Conservation (phyloP, 2,888 invertebrate species). For the Plutella xylostella region DNA sequence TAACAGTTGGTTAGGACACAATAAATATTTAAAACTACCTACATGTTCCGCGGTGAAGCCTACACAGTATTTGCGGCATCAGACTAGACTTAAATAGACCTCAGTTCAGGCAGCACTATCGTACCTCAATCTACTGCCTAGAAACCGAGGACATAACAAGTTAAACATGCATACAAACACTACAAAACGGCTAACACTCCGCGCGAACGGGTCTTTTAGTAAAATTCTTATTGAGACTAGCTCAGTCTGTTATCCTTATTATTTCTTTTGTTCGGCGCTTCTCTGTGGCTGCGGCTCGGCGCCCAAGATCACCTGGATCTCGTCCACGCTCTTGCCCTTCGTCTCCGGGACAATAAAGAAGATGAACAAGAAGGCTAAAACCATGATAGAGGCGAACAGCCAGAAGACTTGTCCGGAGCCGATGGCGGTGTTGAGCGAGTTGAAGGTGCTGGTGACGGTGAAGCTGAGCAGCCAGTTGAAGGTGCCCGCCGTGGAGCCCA, state of each 20-base stretch:
- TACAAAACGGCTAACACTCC: too few species aligned
- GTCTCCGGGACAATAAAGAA: slow-evolving; percentile 76
- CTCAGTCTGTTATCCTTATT: slow-evolving; percentile 36
- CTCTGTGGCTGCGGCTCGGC: slow-evolving; percentile 29
- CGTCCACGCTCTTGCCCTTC: slow-evolving; percentile 77
- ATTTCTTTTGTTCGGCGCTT: slow-evolving; percentile 1
- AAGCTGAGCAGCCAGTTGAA: slow-evolving; percentile 88
- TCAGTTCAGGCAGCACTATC: too few species aligned
- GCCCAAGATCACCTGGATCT: slow-evolving; percentile 69
- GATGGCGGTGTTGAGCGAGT: slow-evolving; percentile 63
- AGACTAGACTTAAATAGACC: too few species aligned
- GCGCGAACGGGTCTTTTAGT: too few species aligned
- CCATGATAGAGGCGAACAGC: slow-evolving; percentile 77
- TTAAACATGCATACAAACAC: too few species aligned
- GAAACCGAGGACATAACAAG: background rate
- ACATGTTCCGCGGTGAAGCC: too few species aligned
- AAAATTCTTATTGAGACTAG: too few species aligned
- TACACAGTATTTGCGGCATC: too few species aligned
- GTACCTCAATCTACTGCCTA: too few species aligned
- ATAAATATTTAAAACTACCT: too few species aligned
- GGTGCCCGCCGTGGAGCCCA: slow-evolving; percentile 82
- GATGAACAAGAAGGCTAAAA: slow-evolving; percentile 75
- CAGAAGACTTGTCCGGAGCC: slow-evolving; percentile 78
- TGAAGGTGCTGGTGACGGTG: slow-evolving; percentile 80
- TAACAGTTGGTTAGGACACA: too few species aligned